Conservation (phyloP, 2,113 vertebrate species). For the Orcinus orca region DNA sequence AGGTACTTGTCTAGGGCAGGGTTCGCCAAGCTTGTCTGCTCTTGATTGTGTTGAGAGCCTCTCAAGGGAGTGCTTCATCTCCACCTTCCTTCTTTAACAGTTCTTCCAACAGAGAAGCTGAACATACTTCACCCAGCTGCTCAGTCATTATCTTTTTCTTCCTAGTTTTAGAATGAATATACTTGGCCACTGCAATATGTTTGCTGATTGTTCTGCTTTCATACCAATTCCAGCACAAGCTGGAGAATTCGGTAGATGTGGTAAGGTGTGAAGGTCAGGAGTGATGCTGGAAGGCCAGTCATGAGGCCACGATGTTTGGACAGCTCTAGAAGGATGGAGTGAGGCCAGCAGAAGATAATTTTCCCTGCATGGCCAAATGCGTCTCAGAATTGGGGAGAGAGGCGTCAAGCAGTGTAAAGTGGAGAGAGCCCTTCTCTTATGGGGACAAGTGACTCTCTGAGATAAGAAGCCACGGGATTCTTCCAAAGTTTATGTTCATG, state of each 20-base stretch:
- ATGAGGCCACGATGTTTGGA: not conserved
- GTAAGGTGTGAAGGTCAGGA: too few relatives aligned
- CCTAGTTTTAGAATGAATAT: not conserved
- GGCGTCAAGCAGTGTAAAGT: not conserved
- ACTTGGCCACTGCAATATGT: not conserved
- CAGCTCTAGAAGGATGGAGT: not conserved
- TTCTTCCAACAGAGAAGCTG: conserved; percentile 45
- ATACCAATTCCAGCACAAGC: not conserved
- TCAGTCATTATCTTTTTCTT: not conserved
- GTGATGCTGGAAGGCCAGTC: not conserved
- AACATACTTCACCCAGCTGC: not conserved
- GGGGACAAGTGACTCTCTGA: not conserved
- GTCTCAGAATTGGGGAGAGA: fast-evolving
- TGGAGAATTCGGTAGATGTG: not conserved
- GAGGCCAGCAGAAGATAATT: not conserved
- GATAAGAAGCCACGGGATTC: not conserved
- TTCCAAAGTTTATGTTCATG: not conserved
- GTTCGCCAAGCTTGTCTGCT: not conserved
- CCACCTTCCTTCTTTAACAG: not conserved
- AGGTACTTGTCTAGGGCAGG: not conserved
- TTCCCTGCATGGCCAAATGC: not conserved
- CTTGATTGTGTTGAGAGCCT: not conserved
- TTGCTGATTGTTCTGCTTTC: not conserved
- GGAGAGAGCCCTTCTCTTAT: not conserved
- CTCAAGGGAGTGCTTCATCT: conserved; percentile 21